Conservation (phyloP, 1,140 invertebrate genomes). For the Drosophila parvula region DNA sequence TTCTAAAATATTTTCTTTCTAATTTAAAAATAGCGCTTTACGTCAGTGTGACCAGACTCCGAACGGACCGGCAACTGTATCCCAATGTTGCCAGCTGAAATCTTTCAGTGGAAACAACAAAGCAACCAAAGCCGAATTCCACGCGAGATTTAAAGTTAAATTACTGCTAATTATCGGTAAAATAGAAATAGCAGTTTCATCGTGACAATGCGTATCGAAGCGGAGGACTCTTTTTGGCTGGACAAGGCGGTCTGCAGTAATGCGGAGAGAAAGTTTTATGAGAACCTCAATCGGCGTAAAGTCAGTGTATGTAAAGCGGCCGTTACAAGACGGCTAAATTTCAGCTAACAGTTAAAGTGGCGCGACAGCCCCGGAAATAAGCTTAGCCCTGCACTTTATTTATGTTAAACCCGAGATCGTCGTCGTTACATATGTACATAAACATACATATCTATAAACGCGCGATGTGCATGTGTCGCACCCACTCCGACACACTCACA, state of each 20-base stretch:
- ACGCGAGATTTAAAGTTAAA: background rate
- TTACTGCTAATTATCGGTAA: background rate
- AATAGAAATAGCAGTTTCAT: background rate
- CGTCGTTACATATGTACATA: background rate
- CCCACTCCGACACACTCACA: background rate
- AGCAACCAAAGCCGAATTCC: background rate
- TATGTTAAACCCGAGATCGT: background rate
- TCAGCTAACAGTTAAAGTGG: slow-evolving; percentile 1
- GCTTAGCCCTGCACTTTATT: background rate
- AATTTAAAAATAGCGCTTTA: background rate
- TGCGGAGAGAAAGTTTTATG: slow-evolving; percentile 52
- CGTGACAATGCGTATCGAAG: slow-evolving; percentile 47
- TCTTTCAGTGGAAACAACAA: slow-evolving; percentile 1
- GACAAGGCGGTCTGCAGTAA: slow-evolving; percentile 44
- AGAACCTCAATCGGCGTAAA: slow-evolving; percentile 1
- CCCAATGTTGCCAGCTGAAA: slow-evolving; percentile 2
- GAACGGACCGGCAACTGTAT: background rate
- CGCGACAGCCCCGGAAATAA: background rate
- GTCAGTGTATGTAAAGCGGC: slow-evolving; percentile 8
- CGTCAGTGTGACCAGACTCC: background rate
- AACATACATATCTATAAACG: slow-evolving; percentile 8
- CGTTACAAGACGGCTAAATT: background rate
- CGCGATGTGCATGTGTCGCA: slow-evolving; percentile 9
- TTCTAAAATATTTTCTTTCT: too few species aligned
- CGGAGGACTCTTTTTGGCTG: slow-evolving; percentile 49